Conservation (phyloP, 2,797 vertebrate genomes). For the Urocyon cinereoargenteus region DNA sequence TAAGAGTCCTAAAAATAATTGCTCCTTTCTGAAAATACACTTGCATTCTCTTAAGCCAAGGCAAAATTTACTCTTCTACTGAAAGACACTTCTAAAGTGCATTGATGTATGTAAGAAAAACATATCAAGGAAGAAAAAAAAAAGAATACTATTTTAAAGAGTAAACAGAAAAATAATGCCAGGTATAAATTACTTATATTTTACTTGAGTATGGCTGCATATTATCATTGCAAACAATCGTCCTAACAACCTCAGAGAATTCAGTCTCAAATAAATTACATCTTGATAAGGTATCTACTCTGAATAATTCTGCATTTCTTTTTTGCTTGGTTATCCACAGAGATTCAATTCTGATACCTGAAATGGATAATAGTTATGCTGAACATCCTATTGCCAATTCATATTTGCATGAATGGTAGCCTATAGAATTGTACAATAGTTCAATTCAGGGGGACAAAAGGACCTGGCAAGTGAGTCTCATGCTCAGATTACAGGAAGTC, state of each 20-base stretch:
- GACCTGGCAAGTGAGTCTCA: constrained; percentile 17
- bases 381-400: constrained; percentile 31
- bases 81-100: not conserved
- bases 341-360: constrained; percentile 64
- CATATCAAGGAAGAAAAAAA: too few relatives aligned
- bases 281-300: constrained; percentile 71
- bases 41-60: not conserved
- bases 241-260: constrained; percentile 67
- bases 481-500: constrained; percentile 58
- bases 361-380: constrained; percentile 49
- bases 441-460: constrained; percentile 60
- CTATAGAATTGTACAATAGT: constrained; percentile 59
- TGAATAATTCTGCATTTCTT: constrained; percentile 78
- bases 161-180: not conserved
- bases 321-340: constrained; percentile 68
- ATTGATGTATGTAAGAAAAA: not conserved
- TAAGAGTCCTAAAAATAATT: not conserved
- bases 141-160: not conserved
- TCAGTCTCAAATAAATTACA: constrained; percentile 79
- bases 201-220: not conserved
- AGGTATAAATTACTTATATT: not conserved
- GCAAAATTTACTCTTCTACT: not conserved
- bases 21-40: not conserved
- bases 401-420: constrained; percentile 60
- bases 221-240: not conserved